Conservation (phyloP, 2,888 invertebrate species). For the Meiosimyza decipiens region DNA sequence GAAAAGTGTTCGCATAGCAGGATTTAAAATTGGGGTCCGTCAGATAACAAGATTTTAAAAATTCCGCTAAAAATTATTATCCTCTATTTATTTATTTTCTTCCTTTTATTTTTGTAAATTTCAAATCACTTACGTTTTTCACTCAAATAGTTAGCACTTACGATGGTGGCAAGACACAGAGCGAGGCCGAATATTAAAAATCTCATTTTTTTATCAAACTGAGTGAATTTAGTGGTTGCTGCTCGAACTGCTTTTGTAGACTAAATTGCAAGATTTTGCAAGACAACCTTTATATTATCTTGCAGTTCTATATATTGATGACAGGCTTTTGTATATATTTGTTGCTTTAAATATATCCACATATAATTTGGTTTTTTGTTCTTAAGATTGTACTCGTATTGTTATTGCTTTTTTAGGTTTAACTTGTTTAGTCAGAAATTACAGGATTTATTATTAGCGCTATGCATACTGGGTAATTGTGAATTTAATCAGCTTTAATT, state of each 20-base stretch:
- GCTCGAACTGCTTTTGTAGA: not conserved
- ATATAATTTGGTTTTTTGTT: too few species aligned
- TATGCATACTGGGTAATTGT: too few species aligned
- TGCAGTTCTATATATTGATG: not conserved
- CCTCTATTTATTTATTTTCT: not conserved
- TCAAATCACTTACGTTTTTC: constrained; percentile 15
- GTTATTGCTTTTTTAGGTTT: too few species aligned
- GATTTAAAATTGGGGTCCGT: constrained; percentile 9
- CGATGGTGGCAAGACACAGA: not conserved
- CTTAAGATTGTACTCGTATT: too few species aligned
- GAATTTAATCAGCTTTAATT: too few species aligned
- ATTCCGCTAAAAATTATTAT: constrained; percentile 1
- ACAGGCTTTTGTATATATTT: not conserved
- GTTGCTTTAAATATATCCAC: too few species aligned
- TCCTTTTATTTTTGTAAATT: not conserved
- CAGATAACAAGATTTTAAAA: constrained; percentile 9
- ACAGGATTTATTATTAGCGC: too few species aligned
- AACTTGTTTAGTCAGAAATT: too few species aligned
- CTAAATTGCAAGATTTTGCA: constrained; percentile 5
- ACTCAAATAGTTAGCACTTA: constrained; percentile 2
- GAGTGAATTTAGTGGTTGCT: not conserved
- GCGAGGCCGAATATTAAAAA: too few species aligned
- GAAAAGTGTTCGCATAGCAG: constrained; percentile 16
- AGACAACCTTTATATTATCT: not conserved
- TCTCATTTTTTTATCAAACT: too few species aligned